phyloP scores from a whole-genome alignment of 2,113 vertebrate genomes.

The Trichechus manatus region DNA sequence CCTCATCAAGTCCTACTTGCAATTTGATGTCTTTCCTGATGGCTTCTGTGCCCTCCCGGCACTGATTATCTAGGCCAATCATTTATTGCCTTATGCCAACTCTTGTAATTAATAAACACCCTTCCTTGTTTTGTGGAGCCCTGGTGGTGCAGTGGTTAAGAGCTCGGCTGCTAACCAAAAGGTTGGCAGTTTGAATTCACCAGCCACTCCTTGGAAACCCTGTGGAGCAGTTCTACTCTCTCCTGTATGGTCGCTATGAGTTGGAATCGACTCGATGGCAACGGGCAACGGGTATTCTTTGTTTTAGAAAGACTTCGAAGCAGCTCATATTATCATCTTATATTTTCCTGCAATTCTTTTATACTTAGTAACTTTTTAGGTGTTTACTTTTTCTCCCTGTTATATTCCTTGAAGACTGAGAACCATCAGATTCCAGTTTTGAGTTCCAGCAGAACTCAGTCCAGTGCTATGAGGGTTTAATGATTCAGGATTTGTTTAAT shows the following conservation, averaged over 20 bases:
- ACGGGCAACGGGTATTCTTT: background rate
- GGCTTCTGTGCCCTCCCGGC: background rate
- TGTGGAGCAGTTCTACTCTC: too few species aligned
- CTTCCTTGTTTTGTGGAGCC: too few species aligned
- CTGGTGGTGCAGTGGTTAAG: too few species aligned
- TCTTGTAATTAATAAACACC: slow-evolving; percentile 26
- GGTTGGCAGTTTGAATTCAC: too few species aligned
- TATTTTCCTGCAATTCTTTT: slow-evolving; percentile 15
- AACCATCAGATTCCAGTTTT: background rate
- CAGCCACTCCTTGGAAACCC: too few species aligned
- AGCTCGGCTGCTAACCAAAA: too few species aligned
- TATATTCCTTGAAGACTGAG: slow-evolving; percentile 22
- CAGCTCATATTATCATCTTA: background rate
- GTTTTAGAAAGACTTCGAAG: slow-evolving; percentile 21
- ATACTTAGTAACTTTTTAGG: background rate
- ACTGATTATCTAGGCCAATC: background rate
- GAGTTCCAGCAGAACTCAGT: background rate
- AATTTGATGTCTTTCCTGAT: slow-evolving; percentile 43
- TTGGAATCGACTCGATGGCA: too few species aligned
- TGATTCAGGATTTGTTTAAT: background rate
- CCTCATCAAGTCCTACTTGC: background rate
- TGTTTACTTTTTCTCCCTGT: background rate
- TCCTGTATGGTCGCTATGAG: too few species aligned
- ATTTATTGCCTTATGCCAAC: slow-evolving; percentile 12
- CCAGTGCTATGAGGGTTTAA: background rate